These are phyloP conservation scores for Phasianus colchicus DNA, from an alignment of 2,113 vertebrate species.

Conservation along the genomic window DNA sequence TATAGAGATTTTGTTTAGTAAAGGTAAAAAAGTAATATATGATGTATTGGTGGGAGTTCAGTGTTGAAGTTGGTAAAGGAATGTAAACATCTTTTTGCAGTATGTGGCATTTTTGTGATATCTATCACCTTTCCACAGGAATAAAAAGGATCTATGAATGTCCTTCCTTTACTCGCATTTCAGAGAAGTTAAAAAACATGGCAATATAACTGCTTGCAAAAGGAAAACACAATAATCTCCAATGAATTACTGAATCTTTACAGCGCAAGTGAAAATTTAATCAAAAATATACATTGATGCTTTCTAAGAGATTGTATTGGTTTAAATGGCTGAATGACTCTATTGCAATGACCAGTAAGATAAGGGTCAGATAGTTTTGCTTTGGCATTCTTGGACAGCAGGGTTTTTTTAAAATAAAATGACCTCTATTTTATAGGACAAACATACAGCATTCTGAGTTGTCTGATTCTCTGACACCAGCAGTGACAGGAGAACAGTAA, in stretches of 20 bases:
- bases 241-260: not conserved
- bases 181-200: not conserved
- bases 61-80: not conserved
- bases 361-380: not conserved
- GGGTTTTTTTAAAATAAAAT: not conserved
- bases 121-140: not conserved
- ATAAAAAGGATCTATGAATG: not conserved
- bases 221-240: not conserved
- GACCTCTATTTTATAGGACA: constrained; percentile 48
- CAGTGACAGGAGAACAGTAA: not conserved
- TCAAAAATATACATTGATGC: not conserved
- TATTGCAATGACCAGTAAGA: not conserved
- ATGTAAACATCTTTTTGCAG: not conserved
- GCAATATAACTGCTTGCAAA: not conserved
- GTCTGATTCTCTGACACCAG: not conserved
- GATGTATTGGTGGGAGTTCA: not conserved
- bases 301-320: not conserved
- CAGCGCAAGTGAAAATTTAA: not conserved
- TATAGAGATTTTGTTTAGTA: not conserved
- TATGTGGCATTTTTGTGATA: not conserved
- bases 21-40: not conserved
- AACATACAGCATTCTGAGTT: constrained; percentile 18
- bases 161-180: not conserved
- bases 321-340: not conserved
- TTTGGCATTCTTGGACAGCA: not conserved